Evolutionary conservation across 1,140 invertebrate species (phyloP), one percentile per base, ranked within the genome.

Genomic region (Drosophila orosa): DNA sequence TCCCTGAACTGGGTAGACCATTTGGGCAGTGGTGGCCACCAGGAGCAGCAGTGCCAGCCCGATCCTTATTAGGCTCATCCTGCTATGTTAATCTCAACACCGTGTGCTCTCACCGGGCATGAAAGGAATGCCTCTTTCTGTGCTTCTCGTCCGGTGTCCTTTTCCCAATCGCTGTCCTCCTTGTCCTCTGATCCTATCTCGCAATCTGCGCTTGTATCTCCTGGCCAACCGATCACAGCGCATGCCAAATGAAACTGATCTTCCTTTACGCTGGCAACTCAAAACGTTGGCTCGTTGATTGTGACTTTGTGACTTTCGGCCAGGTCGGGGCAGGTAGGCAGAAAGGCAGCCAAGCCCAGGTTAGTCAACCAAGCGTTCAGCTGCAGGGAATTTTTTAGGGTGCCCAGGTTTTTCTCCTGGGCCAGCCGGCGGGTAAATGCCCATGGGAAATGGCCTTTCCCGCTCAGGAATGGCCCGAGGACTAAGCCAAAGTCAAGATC

Each of bases 231-330:
- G 66, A 59, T 87, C 79, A 50, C 29, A 72, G 74, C 75, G 75
- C 75, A 86, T 85, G 61, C 74, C 82, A 82, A 87, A 76, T 87
- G 74, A 72, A 50, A 76, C 74, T 76, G 72, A 75, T 50, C 42
- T 39, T 10, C 2, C 0, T 10, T 3, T 17, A 6, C 33, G 31
- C 12, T n/a, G 10, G 27, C 13, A 3, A 39, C 33, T 44, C 5
- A 69, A 19, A 8, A 54, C 52, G 40, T 35, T 9, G 50, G 5
- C 59, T 68, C 37, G 47, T 27, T 44, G 60, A 61, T 55, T 80
- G 44, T 66, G 81, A 66, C 72, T 72, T 63, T 42, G 29, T 19
- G 39, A 37, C 48, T 44, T 39, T 52, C 50, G 29, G 19, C 13
- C 13, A 15, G 12, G 37, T 12, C n/a, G 3, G 19, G 10, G 31